Base-by-base conservation (phyloP, 2,797 vertebrate genomes). In the Acanthopagrus latus region DNA sequence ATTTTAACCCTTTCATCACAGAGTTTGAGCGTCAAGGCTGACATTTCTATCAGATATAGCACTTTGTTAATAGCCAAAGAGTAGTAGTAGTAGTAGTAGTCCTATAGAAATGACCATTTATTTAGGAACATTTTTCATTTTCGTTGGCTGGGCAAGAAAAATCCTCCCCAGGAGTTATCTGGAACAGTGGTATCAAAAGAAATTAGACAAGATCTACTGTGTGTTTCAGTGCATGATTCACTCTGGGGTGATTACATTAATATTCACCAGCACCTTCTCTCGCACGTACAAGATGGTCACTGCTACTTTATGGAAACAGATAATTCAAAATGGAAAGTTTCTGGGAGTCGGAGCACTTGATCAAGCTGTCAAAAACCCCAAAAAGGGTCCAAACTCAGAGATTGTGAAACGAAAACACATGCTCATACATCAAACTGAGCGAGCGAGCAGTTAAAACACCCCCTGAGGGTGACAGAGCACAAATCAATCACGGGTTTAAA, bases 341-440 rank as follows among this genome's bases (percentile, higher is more conserved):
- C 62, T 80, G 50, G 27, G 77, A 74, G 55, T 38, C 59, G 5
- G 51, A 74, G 43, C 33, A 43, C 73, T 83, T 16, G 41, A 71
- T 77, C 73, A 69, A 66, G 43, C 27, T 69, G 59, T 76, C 41
- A 72, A 64, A 85, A 65, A 18, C 9, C 4, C 21, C 44, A 4
- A 2, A 58, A 48, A n/a, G 29, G 23, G 52, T 23, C 51, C 23
- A 54, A 83, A 58, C 65, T 43, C 11, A 4, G 50, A 76, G 68
- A 66, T 52, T 58, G 7, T 70, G 56, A 68, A 79, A 66, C 57
- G 33, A 71, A 86, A 91, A 84, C 89, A 86, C 58, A 64, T 81
- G 83, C 43, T 83, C 62, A 58, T 80, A 57, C 59, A 77, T 85
- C 78, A 81, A 67, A 52, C 33, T 18, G 51, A 52, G 47, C 48